A percentile compares a stretch with the other conserved stretches of the same genome.
Evolutionary conservation across 2,797 vertebrate species (phyloP).

Genomic region (Scolopax bukidnonensis): DNA sequence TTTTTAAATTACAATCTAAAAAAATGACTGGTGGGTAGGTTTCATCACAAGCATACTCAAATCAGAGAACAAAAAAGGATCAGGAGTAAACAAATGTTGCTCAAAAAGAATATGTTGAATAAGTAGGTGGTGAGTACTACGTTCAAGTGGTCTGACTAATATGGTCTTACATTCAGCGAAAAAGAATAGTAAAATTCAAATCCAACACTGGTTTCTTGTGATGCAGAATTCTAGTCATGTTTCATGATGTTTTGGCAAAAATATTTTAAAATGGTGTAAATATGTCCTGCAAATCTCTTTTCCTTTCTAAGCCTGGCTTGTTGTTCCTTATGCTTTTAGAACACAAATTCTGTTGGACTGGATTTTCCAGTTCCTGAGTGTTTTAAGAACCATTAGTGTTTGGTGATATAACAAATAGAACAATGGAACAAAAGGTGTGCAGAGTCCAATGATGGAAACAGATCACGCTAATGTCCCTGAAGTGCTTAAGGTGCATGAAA

Average conservation of each 20-base stretch:
- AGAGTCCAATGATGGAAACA: neutral
- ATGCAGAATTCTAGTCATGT: neutral
- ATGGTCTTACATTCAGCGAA: neutral
- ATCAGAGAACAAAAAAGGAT: neutral
- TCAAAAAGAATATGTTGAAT: neutral
- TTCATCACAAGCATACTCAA: neutral
- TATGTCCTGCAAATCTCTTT: neutral
- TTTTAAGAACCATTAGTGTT: neutral
- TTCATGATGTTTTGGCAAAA: neutral
- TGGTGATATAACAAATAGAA: neutral
- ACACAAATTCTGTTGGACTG: neutral
- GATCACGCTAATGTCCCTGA: neutral
- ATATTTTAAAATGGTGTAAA: neutral
- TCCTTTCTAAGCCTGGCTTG: neutral
- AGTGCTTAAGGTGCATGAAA: slow-evolving; percentile 9
- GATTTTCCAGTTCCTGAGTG: neutral
- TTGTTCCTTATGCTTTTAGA: neutral
- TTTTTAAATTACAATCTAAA: neutral
- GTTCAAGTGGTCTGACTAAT: neutral
- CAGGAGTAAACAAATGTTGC: neutral
- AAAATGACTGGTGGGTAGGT: neutral
- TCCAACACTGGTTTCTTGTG: neutral
- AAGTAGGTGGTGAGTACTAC: neutral
- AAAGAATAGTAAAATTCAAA: neutral
- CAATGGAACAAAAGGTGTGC: neutral